Conservation (phyloP, 2,797 vertebrate species). For the Sebastes nivosus region DNA sequence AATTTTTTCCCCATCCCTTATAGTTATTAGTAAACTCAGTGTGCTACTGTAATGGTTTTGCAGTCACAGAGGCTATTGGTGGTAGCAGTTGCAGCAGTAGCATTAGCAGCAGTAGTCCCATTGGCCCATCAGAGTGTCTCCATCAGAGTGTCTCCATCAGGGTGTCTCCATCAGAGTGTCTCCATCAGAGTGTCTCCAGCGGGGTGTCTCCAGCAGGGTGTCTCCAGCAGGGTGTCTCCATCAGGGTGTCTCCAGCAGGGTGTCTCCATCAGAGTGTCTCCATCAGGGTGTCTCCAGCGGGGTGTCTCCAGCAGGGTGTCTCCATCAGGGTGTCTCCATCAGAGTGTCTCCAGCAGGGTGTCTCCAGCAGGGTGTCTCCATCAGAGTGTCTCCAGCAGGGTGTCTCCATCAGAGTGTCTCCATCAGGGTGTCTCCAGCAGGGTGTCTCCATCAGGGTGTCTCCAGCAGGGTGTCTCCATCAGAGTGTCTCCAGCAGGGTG, state of each 20-base stretch:
- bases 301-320: too few species aligned
- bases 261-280: not conserved
- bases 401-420: too few species aligned
- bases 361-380: not conserved
- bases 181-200: too few species aligned
- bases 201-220: too few species aligned
- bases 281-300: rapidly evolving
- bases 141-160: not conserved
- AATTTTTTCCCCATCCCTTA: too few species aligned
- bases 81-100: not conserved
- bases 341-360: not conserved
- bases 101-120: not conserved
- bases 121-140: not conserved
- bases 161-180: too few species aligned
- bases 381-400: rapidly evolving
- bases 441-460: not conserved
- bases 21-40: too few species aligned
- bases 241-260: not conserved
- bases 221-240: not conserved
- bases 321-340: too few species aligned
- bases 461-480: not conserved
- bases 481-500: rapidly evolving
- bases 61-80: not conserved
- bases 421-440: not conserved
- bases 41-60: not conserved